Percentiles rank a stretch among this genome's conserved stretches.
These are phyloP conservation scores for Leucozona laternaria DNA, from an alignment of 2,888 invertebrate species.

Conservation along the genomic window DNA sequence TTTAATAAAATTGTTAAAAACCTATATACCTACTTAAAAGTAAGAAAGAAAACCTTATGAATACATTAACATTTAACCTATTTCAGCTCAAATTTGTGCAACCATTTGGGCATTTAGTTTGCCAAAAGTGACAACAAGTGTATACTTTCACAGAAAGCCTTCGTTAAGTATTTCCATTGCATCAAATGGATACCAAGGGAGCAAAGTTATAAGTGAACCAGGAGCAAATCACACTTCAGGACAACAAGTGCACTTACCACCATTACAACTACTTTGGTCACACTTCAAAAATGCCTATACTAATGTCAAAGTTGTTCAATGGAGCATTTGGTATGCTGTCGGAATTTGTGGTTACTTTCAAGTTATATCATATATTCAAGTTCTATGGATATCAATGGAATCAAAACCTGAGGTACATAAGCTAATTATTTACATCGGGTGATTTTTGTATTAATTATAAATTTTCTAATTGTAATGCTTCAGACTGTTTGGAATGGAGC, in stretches of 20 bases:
- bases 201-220: slow-evolving; percentile 19
- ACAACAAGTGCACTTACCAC: slow-evolving; percentile 64
- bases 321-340: slow-evolving; percentile 92
- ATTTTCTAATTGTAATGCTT: background rate
- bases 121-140: slow-evolving; percentile 86
- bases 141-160: slow-evolving; percentile 86
- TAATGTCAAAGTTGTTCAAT: slow-evolving; percentile 87
- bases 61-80: background rate
- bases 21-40: no score
- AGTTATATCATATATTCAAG: slow-evolving; percentile 89
- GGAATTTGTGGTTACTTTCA: slow-evolving; percentile 90
- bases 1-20: no score
- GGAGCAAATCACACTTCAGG: slow-evolving; percentile 23
- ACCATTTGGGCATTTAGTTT: slow-evolving; percentile 87
- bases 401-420: slow-evolving; percentile 80
- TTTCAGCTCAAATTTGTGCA: slow-evolving; percentile 86
- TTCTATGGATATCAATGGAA: slow-evolving; percentile 87
- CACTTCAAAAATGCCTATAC: slow-evolving; percentile 87
- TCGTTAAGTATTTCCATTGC: slow-evolving; percentile 45
- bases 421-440: background rate
- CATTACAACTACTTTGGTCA: slow-evolving; percentile 84
- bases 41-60: no score
- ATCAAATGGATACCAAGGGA: slow-evolving; percentile 1
- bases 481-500: slow-evolving; percentile 88
- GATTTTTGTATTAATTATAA: background rate